phyloP scores from a whole-genome alignment of 1,140 invertebrate species.

The Calliopsis andreniformis region DNA sequence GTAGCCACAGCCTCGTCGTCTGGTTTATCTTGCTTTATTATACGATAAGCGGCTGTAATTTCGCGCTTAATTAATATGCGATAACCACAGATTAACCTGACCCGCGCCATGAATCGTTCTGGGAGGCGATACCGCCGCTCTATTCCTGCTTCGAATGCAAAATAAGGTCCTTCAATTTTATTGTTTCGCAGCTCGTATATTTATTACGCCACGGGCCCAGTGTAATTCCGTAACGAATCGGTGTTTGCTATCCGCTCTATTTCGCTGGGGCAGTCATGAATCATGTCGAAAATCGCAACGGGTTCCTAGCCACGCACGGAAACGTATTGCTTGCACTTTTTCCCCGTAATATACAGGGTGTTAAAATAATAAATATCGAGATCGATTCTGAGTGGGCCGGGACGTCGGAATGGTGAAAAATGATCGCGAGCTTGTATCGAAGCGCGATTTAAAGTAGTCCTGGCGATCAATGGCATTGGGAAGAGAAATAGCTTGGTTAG shows the following conservation, averaged over 20 bases:
- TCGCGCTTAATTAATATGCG: conserved; percentile 2
- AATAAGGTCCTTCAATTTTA: background rate
- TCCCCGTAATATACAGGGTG: background rate
- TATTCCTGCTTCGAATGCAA: background rate
- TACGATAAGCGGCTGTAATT: background rate
- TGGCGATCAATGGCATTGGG: background rate
- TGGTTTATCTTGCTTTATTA: background rate
- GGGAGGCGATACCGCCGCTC: background rate
- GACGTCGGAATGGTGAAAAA: background rate
- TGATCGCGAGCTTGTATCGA: background rate
- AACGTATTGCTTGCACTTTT: background rate
- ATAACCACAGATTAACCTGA: background rate
- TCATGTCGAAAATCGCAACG: background rate
- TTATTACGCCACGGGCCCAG: background rate
- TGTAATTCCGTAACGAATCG: conserved; percentile 25
- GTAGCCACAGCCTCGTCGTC: background rate
- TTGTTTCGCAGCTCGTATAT: background rate
- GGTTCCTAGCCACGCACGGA: background rate
- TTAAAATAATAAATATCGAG: conserved; percentile 19
- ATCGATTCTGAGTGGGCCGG: background rate
- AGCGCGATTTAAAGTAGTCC: background rate
- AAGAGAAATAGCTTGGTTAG: background rate
- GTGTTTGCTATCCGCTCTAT: conserved; percentile 4
- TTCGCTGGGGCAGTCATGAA: background rate
- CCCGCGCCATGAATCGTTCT: background rate